Evolutionary conservation across 2,888 invertebrate species (phyloP), one percentile per base, ranked within the genome.

Genomic region (Aporophyla lueneburgensis): DNA sequence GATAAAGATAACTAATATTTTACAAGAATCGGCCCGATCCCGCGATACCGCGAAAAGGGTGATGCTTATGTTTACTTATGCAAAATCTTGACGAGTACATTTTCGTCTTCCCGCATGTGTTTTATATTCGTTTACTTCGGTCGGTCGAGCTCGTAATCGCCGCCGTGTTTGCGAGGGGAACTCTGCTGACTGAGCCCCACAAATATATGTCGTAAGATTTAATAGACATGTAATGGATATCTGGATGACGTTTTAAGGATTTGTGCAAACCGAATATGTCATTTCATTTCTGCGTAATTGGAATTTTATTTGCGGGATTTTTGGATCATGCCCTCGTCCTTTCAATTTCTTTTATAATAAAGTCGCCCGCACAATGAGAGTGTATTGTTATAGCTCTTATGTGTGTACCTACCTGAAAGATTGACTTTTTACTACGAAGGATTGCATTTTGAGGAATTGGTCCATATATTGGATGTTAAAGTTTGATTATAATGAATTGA

Each of bases 181-280:
- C 93, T 91, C 92, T 95, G 96, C 95, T 96, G 96, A 96, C 95
- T 91, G 93, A 92, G 94, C 95, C 96, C 95, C 95, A 94, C 96
- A 94, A 96, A 96, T 96, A 96, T 96, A 96, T 96, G 96, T 96
- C 96, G 96, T 96, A 95, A 96, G 96, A 96, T 96, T 96, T 96
- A 96, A 96, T 96, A 96, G 96, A 96, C 96, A 96, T 96, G 96
- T 96, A 96, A 96, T 96, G 96, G 96, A 96, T 96, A 96, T 96
- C 96, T 96, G 96, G 96, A 96, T 96, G 96, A 96, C 96, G 94
- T 95, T 96, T 96, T 96, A 96, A 96, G 96, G 96, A 96, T 96
- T 96, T 96, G 96, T 93, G 96, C 96, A 96, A 96, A 96, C 96
- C 95, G 95, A 96, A 96, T 96, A 96, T 96, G 96, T 96, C 96